Evolutionary conservation across 2,888 invertebrate species (phyloP).

Genomic region (Lagria hirta): DNA sequence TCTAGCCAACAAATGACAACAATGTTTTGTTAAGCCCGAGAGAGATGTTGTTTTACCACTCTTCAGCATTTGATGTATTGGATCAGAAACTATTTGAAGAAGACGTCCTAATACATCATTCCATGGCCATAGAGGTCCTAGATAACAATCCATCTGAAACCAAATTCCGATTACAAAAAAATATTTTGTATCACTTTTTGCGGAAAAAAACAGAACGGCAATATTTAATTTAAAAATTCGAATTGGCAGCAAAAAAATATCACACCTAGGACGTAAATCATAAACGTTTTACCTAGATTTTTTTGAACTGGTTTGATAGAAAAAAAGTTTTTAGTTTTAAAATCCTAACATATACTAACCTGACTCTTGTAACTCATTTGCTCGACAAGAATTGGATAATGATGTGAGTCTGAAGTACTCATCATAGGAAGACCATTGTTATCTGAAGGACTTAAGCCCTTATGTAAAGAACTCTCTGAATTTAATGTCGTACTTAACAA

Average conservation of each 20-base stretch:
- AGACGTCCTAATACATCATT: slow-evolving; percentile 79
- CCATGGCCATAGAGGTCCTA: slow-evolving; percentile 50
- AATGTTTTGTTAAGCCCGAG: slow-evolving; percentile 55
- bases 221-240: too few relatives aligned
- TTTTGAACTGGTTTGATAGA: too few relatives aligned
- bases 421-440: slow-evolving; percentile 69
- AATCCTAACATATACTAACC: too few relatives aligned
- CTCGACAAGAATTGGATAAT: slow-evolving; percentile 75
- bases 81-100: slow-evolving; percentile 78
- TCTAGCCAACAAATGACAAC: slow-evolving; percentile 77
- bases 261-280: too few relatives aligned
- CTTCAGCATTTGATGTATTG: slow-evolving; percentile 64
- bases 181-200: too few relatives aligned
- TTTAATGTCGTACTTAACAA: slow-evolving; percentile 57
- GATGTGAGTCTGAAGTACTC: slow-evolving; percentile 67
- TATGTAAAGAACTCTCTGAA: slow-evolving; percentile 56
- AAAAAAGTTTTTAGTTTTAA: too few relatives aligned
- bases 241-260: too few relatives aligned
- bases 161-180: slow-evolving; percentile 8
- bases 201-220: too few relatives aligned
- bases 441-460: slow-evolving; percentile 67
- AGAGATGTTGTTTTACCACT: slow-evolving; percentile 49
- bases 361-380: slow-evolving; percentile 74
- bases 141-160: slow-evolving; percentile 51
- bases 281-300: too few relatives aligned